phyloP scores from a whole-genome alignment of 2,888 invertebrate genomes.

The Anthophora plumipes region DNA sequence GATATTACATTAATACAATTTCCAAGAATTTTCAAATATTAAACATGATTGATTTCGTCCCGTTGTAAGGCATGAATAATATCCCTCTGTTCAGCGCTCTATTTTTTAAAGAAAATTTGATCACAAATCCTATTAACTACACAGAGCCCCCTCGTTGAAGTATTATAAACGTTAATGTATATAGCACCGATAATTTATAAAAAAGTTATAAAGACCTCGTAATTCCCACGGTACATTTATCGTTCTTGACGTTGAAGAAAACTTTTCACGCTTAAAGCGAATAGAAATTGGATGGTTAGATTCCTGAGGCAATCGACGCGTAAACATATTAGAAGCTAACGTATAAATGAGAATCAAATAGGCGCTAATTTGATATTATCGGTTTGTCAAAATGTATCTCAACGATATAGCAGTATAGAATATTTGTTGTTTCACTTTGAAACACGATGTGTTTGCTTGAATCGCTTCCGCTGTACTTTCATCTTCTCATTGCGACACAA shows the following conservation, averaged over 20 bases:
- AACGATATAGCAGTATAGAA: not conserved
- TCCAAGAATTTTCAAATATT: not conserved
- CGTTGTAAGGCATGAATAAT: not conserved
- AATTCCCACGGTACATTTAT: not conserved
- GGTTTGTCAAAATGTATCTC: not conserved
- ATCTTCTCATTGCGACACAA: not conserved
- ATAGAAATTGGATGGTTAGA: constrained; percentile 1
- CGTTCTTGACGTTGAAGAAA: constrained; percentile 34
- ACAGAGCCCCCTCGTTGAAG: not conserved
- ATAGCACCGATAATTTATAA: not conserved
- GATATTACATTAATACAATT: not conserved
- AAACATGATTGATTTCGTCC: not conserved
- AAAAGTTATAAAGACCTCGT: constrained; percentile 7
- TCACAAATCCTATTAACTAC: not conserved
- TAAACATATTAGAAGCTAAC: not conserved
- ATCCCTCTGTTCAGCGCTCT: constrained; percentile 7
- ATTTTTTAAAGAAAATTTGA: constrained; percentile 7
- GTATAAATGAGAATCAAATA: not conserved
- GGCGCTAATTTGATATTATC: not conserved
- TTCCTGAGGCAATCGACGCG: constrained; percentile 17
- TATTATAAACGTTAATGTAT: not conserved
- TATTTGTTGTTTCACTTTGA: constrained; percentile 7
- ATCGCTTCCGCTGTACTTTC: constrained; percentile 25
- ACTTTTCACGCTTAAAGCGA: not conserved
- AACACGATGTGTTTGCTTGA: constrained; percentile 20